Evolutionary conservation across 1,140 invertebrate species (phyloP), one percentile per base, ranked within the genome.

Genomic region (Cydia amplana): DNA sequence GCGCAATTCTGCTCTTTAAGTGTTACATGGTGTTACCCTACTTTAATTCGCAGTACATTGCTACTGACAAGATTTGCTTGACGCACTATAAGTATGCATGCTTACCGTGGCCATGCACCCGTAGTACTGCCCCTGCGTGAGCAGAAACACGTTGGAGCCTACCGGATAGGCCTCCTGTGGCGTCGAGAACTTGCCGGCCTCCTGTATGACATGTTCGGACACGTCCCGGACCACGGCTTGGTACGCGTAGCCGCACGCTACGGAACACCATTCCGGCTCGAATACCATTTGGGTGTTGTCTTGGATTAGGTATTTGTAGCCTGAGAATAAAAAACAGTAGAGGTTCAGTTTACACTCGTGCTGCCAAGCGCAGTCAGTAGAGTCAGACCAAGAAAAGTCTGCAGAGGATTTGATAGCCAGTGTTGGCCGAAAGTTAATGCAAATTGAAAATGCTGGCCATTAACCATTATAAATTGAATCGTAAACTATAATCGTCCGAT

Each of bases 71-170:
- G n/a, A n/a, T n/a, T n/a, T n/a, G n/a, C n/a, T n/a, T n/a, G n/a
- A n/a, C n/a, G n/a, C 40, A 43, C 16, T 60, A 20, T 3, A 60
- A 60, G 7, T 51, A n/a, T 16, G n/a, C 60, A 40, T 75, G 23
- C 16, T 84, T 80, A 97, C 96, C 82, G 95, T 94, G 64, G 96
- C 97, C 82, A 95, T 93, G 70, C 94, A 94, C 14, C 97, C 98
- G 90, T 98, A 98, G 90, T 97, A 95, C 2, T 95, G 96, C 43
- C 87, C 86, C 79, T 95, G 94, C 0, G 95, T 95, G 7, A 98
- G 87, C 91, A 98, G 95, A 85, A 98, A 98, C 73, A 97, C 95
- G 1, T 86, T 81, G 64, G 94, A 94, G 0, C 95, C 95, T 2
- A 90, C 84, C 1, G 95, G 94, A 82, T 97, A 98, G 0, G 97